phyloP scores from a whole-genome alignment of 1,140 invertebrate genomes.

The Phthorimaea operculella region DNA sequence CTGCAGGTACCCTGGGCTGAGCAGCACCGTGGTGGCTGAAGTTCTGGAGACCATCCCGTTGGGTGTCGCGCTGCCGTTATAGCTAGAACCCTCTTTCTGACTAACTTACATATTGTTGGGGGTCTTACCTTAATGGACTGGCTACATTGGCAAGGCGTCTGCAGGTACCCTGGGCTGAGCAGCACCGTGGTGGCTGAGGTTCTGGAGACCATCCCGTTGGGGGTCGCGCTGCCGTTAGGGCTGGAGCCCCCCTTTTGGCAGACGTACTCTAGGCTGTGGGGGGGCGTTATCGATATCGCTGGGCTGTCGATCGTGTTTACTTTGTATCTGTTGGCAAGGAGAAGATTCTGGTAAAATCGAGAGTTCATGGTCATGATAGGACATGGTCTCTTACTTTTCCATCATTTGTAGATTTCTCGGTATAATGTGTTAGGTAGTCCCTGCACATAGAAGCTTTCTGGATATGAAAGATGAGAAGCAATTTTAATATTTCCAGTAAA shows the following conservation, averaged over 20 bases:
- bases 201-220: slow-evolving; percentile 46
- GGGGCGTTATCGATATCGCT: slow-evolving; percentile 53
- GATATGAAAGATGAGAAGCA: no score
- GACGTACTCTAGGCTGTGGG: slow-evolving; percentile 55
- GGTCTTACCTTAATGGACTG: slow-evolving; percentile 49
- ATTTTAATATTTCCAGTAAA: no score
- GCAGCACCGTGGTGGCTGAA: slow-evolving; percentile 38
- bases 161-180: slow-evolving; percentile 48
- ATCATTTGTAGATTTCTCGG: no score
- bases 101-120: no score
- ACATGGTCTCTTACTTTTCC: no score
- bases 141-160: slow-evolving; percentile 51
- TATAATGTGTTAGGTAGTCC: no score
- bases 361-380: no score
- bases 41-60: slow-evolving; percentile 48
- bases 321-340: slow-evolving; percentile 34
- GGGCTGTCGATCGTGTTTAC: slow-evolving; percentile 48
- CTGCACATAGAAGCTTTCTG: no score
- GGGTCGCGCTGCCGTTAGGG: slow-evolving; percentile 44
- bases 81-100: slow-evolving; percentile 32
- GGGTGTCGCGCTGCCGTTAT: slow-evolving; percentile 46
- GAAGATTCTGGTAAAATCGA: not conserved
- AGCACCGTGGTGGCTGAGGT: slow-evolving; percentile 42
- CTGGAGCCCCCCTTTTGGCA: slow-evolving; percentile 35
- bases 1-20: slow-evolving; percentile 51